Conservation (phyloP, 2,797 vertebrate genomes). For the Sebastes wilsoni region DNA sequence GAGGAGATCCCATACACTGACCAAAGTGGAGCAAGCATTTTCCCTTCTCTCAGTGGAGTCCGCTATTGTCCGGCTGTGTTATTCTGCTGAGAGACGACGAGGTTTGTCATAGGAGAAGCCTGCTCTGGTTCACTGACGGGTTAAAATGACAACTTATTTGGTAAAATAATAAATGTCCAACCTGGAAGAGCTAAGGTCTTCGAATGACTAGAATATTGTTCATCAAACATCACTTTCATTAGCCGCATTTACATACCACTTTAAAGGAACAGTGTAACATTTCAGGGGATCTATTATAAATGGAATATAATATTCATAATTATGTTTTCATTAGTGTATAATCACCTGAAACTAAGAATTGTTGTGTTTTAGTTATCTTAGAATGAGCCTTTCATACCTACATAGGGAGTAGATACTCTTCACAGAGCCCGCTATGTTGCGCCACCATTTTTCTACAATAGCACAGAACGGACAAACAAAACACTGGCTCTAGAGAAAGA, state of each 20-base stretch:
- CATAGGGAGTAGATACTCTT: too few relatives aligned
- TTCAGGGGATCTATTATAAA: too few relatives aligned
- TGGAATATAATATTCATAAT: too few relatives aligned
- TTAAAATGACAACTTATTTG: conserved; percentile 24
- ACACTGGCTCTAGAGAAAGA: too few relatives aligned
- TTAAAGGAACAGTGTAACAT: not conserved
- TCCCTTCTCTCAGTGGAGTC: conserved; percentile 24
- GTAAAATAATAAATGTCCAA: not conserved
- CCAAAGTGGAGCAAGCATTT: conserved; percentile 48
- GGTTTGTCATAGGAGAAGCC: conserved; percentile 56
- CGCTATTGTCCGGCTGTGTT: conserved; percentile 44
- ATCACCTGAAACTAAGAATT: too few relatives aligned
- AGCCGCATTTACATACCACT: not conserved
- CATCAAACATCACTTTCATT: not conserved
- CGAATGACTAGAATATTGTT: not conserved
- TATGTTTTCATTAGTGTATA: too few relatives aligned
- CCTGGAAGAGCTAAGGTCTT: not conserved
- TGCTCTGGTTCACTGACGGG: conserved; percentile 31
- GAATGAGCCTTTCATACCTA: fast-evolving
- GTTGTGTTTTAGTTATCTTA: too few relatives aligned
- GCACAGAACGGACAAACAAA: too few relatives aligned
- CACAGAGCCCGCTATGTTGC: too few relatives aligned
- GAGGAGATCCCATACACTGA: conserved; percentile 56
- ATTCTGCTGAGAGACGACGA: conserved; percentile 28
- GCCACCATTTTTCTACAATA: too few relatives aligned